Base-by-base conservation (phyloP, 1,140 invertebrate species). In the Nasonia giraulti region DNA sequence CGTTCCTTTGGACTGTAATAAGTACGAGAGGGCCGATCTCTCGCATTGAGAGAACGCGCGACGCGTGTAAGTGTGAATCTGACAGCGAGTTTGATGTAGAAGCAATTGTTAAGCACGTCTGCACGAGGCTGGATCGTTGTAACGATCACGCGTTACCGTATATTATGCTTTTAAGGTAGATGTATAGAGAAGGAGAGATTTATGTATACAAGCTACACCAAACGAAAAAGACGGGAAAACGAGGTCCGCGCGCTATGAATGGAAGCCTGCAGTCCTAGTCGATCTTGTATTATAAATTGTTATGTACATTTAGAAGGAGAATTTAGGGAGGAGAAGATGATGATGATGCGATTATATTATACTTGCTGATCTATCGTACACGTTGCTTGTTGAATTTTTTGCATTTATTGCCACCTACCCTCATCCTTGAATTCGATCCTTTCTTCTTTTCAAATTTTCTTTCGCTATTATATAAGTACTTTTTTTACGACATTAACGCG, bases 241-340 rank as follows among this genome's bases (percentile, higher is more conserved):
- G 86, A 69, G 74, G 84, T 37, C 37, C 78, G 62, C 37, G 27
- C 23, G n/a, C 78, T 47, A 37, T 27, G 27, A 75, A 20, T 17
- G 27, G 44, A 69, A 81, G 62, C 69, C 83, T 88, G 74, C 89
- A 87, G 86, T 84, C 87, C 90, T 90, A 91, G 90, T 91, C 90
- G 88, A 89, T 83, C 68, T 82, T 85, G 69, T 76, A 85, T 81
- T 85, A 77, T 81, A 81, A 17, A 81, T 81, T 85, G 79, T 85
- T 75, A 76, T 44, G 12, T 84, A 62, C 14, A 80, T 80, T 74
- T 44, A 74, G 0, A 68, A n/a, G 37, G n/a, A n/a, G n/a, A n/a
- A n/a, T n/a, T n/a, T n/a, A n/a, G 0, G 50, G 66, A 76, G 62
- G 75, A 27, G 33, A 55, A 2, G 0, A 27, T 27, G 27, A 27